Conservation (phyloP, 2,888 invertebrate genomes). For the Aquatica leii region DNA sequence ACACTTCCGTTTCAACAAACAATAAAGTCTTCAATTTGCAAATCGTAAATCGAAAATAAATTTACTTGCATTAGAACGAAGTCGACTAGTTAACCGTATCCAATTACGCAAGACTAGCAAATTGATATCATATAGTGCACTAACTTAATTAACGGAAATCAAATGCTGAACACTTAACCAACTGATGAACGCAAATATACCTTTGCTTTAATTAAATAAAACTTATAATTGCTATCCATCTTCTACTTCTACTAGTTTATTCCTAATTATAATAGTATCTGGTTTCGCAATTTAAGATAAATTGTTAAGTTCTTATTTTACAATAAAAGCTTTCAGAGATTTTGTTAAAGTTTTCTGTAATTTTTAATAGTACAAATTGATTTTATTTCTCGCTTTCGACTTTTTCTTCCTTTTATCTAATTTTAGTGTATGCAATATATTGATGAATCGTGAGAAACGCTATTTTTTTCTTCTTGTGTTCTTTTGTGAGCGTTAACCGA, state of each 20-base stretch:
- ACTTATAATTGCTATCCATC: constrained; percentile 9
- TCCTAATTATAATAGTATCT: neutral
- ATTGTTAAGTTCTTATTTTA: no score
- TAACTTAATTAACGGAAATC: constrained; percentile 19
- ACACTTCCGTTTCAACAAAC: no score
- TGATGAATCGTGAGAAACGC: no score
- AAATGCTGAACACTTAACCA: constrained; percentile 21
- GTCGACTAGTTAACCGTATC: constrained; percentile 11
- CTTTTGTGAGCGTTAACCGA: no score
- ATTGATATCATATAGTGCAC: constrained; percentile 18
- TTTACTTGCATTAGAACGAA: constrained; percentile 8
- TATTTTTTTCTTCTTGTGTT: no score
- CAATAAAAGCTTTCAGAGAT: no score
- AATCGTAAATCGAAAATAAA: neutral
- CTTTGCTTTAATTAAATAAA: constrained; percentile 16
- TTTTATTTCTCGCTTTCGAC: no score
- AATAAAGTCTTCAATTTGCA: neutral
- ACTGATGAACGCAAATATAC: constrained; percentile 16
- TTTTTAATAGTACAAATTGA: no score
- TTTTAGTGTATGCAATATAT: no score
- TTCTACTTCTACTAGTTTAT: constrained; percentile 5
- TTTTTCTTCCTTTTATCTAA: no score
- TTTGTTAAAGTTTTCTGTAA: no score
- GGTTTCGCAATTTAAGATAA: no score
- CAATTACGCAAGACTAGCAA: constrained; percentile 18